Evolutionary conservation across 2,113 vertebrate species (phyloP).

Genomic region (Ammodytes dubius): DNA sequence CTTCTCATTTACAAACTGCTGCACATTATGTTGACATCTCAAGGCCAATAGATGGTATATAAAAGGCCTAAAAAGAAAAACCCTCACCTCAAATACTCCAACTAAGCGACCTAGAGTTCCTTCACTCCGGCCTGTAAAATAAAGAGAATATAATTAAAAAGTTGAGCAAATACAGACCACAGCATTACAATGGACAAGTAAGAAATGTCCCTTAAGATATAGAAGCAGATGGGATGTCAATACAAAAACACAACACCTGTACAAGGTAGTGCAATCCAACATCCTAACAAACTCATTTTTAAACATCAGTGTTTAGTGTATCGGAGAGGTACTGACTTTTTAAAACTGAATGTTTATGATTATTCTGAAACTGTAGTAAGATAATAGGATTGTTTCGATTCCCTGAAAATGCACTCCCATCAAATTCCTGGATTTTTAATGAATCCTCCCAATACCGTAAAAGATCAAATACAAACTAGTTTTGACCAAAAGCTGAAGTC

Average conservation of each 20-base stretch:
- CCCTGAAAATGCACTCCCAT: constrained; percentile 5
- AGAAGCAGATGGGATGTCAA: background rate
- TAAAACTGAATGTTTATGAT: constrained; percentile 10
- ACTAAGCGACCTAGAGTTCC: constrained; percentile 96
- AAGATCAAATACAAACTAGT: background rate
- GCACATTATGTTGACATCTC: constrained; percentile 22
- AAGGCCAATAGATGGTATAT: background rate
- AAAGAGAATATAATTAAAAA: constrained; percentile 29
- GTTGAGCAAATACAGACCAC: background rate
- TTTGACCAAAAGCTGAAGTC: background rate
- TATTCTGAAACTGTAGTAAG: background rate
- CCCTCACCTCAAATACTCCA: constrained; percentile 96
- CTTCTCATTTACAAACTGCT: background rate
- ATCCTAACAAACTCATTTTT: background rate
- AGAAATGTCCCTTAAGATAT: background rate
- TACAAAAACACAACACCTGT: background rate
- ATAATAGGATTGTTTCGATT: constrained; percentile 36
- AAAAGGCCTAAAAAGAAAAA: constrained; percentile 2
- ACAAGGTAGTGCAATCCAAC: background rate
- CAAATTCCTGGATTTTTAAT: background rate
- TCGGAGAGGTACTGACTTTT: background rate
- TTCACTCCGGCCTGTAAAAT: constrained; percentile 94
- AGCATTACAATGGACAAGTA: background rate
- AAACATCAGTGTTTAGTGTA: background rate
- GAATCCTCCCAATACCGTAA: background rate